Conservation (phyloP, 2,113 vertebrate genomes). For the Ameiurus melas region DNA sequence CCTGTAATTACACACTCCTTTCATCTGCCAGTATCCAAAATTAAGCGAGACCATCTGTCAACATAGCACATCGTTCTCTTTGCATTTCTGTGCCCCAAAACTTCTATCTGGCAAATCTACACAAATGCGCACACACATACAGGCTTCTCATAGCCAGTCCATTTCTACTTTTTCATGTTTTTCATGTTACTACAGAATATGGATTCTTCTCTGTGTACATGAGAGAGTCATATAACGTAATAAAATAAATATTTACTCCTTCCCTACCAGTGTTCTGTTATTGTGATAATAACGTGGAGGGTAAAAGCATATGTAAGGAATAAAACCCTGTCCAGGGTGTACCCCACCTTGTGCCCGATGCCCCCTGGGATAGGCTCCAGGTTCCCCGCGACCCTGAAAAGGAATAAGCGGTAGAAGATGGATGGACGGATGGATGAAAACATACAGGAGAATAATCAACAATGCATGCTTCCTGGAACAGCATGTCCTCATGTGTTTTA, state of each 20-base stretch:
- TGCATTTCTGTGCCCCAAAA: not conserved
- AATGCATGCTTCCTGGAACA: too few species aligned
- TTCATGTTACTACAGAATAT: not conserved
- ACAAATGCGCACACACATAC: not conserved
- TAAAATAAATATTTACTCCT: not conserved
- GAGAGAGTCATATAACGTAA: too few species aligned
- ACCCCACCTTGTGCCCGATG: too few species aligned
- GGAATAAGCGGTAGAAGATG: too few species aligned
- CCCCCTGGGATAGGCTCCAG: too few species aligned
- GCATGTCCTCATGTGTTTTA: not conserved
- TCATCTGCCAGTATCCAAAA: conserved; percentile 17
- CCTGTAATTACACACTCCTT: not conserved
- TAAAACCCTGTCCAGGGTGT: too few species aligned
- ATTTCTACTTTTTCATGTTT: not conserved
- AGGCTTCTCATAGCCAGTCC: not conserved
- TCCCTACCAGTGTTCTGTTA: not conserved
- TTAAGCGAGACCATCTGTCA: conserved; percentile 25
- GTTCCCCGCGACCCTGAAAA: too few species aligned
- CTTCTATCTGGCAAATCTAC: not conserved
- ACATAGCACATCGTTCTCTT: not conserved
- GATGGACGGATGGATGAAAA: too few species aligned
- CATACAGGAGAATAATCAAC: not conserved
- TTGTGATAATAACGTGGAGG: not conserved
- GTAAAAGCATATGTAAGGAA: not conserved
- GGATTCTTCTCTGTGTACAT: not conserved